Conservation (phyloP, 2,113 vertebrate species). For the Microcebus jonahi region DNA sequence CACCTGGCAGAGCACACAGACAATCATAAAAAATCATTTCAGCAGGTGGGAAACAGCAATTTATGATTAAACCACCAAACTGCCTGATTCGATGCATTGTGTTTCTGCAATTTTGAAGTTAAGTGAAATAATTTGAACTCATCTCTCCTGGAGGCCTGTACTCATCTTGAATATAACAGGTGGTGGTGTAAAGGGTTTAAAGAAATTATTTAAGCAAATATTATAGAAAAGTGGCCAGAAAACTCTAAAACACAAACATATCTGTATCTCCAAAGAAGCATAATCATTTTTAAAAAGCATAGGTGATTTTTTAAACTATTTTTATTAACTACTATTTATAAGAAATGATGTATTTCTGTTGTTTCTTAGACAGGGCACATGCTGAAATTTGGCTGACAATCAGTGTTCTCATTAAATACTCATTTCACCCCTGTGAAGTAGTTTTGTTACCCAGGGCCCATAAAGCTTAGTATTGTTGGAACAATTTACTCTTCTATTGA, state of each 20-base stretch:
- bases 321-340: neutral
- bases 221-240: neutral
- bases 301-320: neutral
- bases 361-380: neutral
- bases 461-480: neutral
- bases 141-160: neutral
- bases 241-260: neutral
- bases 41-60: neutral
- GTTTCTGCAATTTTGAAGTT: conserved; percentile 36
- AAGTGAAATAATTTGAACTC: neutral
- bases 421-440: neutral
- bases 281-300: neutral
- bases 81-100: neutral
- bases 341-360: neutral
- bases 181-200: neutral
- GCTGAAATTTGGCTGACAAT: neutral
- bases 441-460: neutral
- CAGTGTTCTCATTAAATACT: conserved; percentile 1
- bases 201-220: conserved; percentile 7
- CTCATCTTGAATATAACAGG: neutral
- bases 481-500: neutral
- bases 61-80: neutral
- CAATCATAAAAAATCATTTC: neutral
- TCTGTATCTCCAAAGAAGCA: neutral
- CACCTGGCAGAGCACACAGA: neutral